These are phyloP conservation scores for Tenebrosternarchus preto DNA, from an alignment of 2,113 vertebrate species.

Conservation along the genomic window DNA sequence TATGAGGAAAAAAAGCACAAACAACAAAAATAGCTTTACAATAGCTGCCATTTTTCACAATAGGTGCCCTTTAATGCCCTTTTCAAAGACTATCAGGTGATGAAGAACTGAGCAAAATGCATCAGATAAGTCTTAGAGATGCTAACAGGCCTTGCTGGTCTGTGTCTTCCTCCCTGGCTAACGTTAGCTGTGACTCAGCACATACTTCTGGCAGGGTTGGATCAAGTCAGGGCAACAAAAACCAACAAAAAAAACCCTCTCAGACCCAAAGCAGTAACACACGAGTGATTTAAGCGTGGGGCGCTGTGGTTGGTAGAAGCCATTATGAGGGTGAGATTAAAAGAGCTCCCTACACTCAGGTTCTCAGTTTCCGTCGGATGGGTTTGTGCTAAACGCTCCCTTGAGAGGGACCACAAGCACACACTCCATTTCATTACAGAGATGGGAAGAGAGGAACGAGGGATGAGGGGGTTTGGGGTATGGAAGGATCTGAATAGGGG, in stretches of 20 bases:
- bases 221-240: background rate
- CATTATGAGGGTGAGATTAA: conserved; percentile 44
- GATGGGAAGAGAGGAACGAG: background rate
- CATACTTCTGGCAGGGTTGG: background rate
- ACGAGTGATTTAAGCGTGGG: background rate
- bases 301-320: conserved; percentile 30
- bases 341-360: conserved; percentile 11
- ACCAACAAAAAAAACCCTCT: too few species aligned
- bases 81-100: conserved; percentile 21
- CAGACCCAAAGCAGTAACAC: background rate
- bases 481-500: conserved; percentile 28
- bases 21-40: background rate
- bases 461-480: background rate
- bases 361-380: conserved; percentile 8
- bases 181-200: too few species aligned
- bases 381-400: conserved; percentile 41
- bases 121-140: background rate
- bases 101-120: background rate
- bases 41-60: background rate
- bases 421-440: conserved; percentile 26
- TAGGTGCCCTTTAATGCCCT: background rate
- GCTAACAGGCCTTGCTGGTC: background rate
- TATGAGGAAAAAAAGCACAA: background rate
- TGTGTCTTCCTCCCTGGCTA: background rate
- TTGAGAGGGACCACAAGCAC: conserved; percentile 37